These are phyloP conservation scores for Oceanodroma leucorhoa DNA, from an alignment of 2,797 vertebrate species.

Conservation along the genomic window DNA sequence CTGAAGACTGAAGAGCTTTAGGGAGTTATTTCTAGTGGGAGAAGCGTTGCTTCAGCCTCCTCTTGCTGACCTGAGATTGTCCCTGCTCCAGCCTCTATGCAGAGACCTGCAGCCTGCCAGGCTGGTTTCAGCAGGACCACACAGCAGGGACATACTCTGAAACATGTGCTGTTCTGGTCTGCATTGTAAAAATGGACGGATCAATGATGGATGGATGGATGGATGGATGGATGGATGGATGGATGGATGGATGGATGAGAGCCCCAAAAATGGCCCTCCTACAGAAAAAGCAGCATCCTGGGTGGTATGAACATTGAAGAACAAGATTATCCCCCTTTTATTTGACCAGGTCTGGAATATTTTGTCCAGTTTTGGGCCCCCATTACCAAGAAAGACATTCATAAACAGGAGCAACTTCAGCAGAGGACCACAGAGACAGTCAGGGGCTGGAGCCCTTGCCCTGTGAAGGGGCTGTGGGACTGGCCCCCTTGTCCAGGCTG, in stretches of 20 bases:
- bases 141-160: not conserved
- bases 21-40: not conserved
- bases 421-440: not conserved
- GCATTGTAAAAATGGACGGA: not conserved
- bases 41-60: not conserved
- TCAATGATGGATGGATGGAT: not conserved
- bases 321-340: not conserved
- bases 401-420: not conserved
- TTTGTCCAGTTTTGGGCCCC: not conserved
- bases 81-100: not conserved
- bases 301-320: not conserved
- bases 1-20: not conserved
- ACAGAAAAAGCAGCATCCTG: not conserved
- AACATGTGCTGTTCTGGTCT: not conserved
- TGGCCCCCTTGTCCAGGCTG: not conserved
- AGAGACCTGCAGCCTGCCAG: not conserved
- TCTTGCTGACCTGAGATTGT: not conserved
- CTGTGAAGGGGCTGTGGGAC: not conserved
- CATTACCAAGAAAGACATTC: not conserved
- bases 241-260: no score
- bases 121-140: not conserved
- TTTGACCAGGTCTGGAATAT: not conserved
- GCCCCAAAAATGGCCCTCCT: not conserved
- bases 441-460: not conserved
- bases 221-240: no score